Conservation (phyloP, 1,140 invertebrate genomes). For the Bombus confusus region DNA sequence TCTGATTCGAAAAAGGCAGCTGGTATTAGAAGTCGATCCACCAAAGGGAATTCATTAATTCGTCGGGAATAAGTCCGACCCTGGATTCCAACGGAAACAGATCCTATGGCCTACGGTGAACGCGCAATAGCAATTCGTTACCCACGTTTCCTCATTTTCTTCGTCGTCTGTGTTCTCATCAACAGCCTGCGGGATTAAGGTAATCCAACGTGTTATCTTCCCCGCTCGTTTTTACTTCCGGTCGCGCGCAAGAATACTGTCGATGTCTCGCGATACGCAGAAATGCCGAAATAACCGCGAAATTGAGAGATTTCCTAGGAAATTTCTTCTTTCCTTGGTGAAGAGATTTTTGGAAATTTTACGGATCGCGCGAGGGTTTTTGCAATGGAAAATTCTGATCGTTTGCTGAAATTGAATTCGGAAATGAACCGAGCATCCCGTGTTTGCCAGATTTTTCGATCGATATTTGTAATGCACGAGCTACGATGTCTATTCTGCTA, state of each 20-base stretch:
- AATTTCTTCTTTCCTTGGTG: background rate
- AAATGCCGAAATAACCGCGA: background rate
- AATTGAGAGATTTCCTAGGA: background rate
- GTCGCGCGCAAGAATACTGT: background rate
- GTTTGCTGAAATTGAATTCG: no score
- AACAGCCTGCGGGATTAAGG: conserved; percentile 13
- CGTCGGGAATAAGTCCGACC: background rate
- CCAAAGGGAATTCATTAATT: conserved; percentile 10
- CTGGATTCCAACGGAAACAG: background rate
- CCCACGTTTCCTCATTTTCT: conserved; percentile 16
- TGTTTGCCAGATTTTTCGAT: no score
- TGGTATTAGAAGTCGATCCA: background rate
- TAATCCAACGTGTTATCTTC: conserved; percentile 30
- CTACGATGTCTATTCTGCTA: no score
- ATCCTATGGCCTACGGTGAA: background rate
- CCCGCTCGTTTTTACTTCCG: background rate
- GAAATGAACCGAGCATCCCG: no score
- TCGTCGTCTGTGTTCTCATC: background rate
- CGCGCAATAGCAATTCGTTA: conserved; percentile 34
- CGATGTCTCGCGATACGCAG: background rate
- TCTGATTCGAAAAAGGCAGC: background rate
- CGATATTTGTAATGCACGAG: no score
- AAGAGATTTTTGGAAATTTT: no score
- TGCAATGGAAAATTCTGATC: no score
- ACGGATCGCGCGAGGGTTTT: no score